Base-by-base conservation (phyloP, 2,888 invertebrate genomes). In the Malachius bipustulatus region DNA sequence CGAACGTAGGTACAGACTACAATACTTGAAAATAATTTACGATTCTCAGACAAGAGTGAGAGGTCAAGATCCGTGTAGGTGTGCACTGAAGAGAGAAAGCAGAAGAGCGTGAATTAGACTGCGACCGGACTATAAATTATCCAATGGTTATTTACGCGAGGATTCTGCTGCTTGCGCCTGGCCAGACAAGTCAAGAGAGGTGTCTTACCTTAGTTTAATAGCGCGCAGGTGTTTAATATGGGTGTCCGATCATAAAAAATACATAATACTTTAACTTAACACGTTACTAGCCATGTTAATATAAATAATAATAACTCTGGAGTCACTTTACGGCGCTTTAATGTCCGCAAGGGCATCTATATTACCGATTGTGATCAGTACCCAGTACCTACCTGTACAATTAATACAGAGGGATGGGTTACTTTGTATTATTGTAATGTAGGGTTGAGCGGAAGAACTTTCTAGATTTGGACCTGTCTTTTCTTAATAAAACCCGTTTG, bases 61-160 rank as follows among this genome's bases (percentile, higher is more conserved):
- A n/a, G n/a, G n/a, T n/a, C n/a, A n/a, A n/a, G n/a, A n/a, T n/a
- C n/a, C n/a, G n/a, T n/a, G n/a, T n/a, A n/a, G n/a, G n/a, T n/a
- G n/a, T n/a, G n/a, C n/a, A n/a, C n/a, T n/a, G n/a, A n/a, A n/a
- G n/a, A n/a, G n/a, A n/a, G n/a, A n/a, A n/a, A n/a, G n/a, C n/a
- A n/a, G n/a, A n/a, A n/a, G n/a, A n/a, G n/a, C n/a, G 45, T 54
- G 55, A 56, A 56, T 56, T 56, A 55, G 57, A 55, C 49, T 49
- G n/a, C 55, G 51, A 45, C 46, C 44, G 36, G 45, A 40, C 41
- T 39, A 47, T 50, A 50, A 50, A 50, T 50, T 50, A 50, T 37
- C 30, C 40, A 39, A 45, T 47, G 46, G 48, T 50, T 50, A 49
- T 50, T 49, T 47, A 45, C 41, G n/a, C n/a, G 24, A 19, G n/a